phyloP scores from a whole-genome alignment of 2,113 vertebrate species.

The Rousettus leschenaultii region DNA sequence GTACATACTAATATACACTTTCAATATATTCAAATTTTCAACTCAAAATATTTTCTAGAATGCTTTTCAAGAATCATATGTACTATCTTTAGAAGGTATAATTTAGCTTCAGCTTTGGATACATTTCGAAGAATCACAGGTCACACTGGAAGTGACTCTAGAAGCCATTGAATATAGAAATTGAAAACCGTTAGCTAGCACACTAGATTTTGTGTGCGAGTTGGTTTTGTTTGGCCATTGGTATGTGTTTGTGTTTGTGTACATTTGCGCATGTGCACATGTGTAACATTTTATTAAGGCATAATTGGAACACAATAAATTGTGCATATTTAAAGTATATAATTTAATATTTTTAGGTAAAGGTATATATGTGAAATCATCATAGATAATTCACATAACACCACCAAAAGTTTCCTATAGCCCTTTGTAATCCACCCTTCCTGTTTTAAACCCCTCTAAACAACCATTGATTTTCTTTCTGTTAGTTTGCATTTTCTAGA shows the following conservation, averaged over 20 bases:
- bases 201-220: background rate
- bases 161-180: background rate
- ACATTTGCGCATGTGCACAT: background rate
- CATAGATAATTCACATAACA: background rate
- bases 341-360: background rate
- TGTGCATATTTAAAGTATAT: background rate
- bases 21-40: background rate
- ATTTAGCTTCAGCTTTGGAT: constrained; percentile 16
- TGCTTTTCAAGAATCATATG: background rate
- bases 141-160: background rate
- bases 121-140: constrained; percentile 20
- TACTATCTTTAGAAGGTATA: background rate
- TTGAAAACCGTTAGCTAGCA: background rate
- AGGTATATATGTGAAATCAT: background rate
- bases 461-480: background rate
- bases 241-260: background rate
- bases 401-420: background rate
- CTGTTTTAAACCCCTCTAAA: background rate
- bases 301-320: background rate
- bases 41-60: background rate
- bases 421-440: background rate
- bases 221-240: background rate
- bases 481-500: background rate
- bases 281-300: background rate
- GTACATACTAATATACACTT: background rate